These are phyloP conservation scores for Prietella phreatophila DNA, from an alignment of 2,113 vertebrate genomes.

Conservation along the genomic window DNA sequence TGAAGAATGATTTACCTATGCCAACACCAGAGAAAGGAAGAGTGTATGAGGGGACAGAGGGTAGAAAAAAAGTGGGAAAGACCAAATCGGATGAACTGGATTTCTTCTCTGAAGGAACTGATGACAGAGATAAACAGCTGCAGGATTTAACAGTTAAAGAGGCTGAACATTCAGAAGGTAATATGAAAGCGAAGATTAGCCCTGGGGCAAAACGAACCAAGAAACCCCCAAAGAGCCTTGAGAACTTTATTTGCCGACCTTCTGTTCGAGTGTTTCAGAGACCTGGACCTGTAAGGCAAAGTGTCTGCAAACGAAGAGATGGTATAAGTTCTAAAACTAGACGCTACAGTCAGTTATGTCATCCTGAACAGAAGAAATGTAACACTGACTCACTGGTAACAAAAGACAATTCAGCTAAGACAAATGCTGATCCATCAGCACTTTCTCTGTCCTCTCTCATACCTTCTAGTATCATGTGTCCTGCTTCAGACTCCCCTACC, in stretches of 20 bases:
- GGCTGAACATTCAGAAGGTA: slow-evolving; percentile 85
- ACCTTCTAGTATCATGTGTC: slow-evolving; percentile 50
- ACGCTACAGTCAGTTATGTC: slow-evolving; percentile 57
- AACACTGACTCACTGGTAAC: slow-evolving; percentile 61
- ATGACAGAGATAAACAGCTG: slow-evolving; percentile 13
- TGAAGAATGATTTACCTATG: slow-evolving; percentile 21
- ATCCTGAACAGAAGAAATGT: slow-evolving; percentile 54
- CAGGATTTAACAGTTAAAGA: slow-evolving; percentile 85
- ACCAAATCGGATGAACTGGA: slow-evolving; percentile 62
- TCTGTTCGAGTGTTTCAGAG: slow-evolving; percentile 91
- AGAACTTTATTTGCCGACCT: slow-evolving; percentile 96
- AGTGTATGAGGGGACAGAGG: slow-evolving; percentile 30
- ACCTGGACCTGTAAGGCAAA: slow-evolving; percentile 58
- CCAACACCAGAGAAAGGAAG: slow-evolving; percentile 32
- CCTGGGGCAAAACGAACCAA: slow-evolving; percentile 93
- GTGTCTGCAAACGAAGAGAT: slow-evolving; percentile 56
- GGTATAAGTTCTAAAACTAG: slow-evolving; percentile 52
- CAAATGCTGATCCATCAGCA: slow-evolving; percentile 47
- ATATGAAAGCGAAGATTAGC: slow-evolving; percentile 87
- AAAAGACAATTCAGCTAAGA: slow-evolving; percentile 41
- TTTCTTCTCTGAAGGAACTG: slow-evolving; percentile 56
- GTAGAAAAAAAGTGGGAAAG: slow-evolving; percentile 42
- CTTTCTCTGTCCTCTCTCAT: slow-evolving; percentile 49
- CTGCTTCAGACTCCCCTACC: slow-evolving; percentile 53
- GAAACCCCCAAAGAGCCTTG: slow-evolving; percentile 95